These are phyloP conservation scores for Trachelipus rathkii DNA, from an alignment of 1,140 invertebrate genomes.

Conservation along the genomic window DNA sequence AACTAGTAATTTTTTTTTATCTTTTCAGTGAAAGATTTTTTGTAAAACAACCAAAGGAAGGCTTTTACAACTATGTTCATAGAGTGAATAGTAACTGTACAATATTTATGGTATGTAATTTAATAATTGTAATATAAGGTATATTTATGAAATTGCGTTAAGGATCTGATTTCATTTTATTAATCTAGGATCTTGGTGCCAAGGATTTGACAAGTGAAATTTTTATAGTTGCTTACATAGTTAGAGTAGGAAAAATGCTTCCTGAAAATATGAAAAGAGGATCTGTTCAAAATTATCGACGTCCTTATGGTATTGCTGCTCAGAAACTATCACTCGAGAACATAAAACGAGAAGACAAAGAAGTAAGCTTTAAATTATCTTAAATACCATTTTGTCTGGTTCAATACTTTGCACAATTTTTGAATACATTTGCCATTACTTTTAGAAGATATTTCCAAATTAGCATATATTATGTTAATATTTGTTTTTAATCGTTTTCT, in stretches of 20 bases:
- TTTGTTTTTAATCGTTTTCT: too few species aligned
- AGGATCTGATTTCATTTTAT: too few species aligned
- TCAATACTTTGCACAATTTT: too few species aligned
- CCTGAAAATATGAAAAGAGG: constrained; percentile 70
- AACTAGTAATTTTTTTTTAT: too few species aligned
- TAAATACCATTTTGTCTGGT: too few species aligned
- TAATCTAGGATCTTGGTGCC: constrained; percentile 70
- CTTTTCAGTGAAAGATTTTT: constrained; percentile 78
- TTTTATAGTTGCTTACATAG: constrained; percentile 80
- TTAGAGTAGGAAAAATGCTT: constrained; percentile 79
- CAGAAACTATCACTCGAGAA: constrained; percentile 54
- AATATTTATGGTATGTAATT: constrained; percentile 81
- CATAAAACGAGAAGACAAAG: constrained; percentile 48
- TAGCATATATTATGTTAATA: too few species aligned
- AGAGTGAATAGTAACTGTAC: constrained; percentile 82
- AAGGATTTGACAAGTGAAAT: constrained; percentile 75
- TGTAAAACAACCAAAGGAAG: constrained; percentile 80
- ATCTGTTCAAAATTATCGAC: constrained; percentile 59
- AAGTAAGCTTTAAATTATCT: too few species aligned
- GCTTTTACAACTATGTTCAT: constrained; percentile 82
- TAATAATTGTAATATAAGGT: too few species aligned
- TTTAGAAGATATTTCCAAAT: too few species aligned
- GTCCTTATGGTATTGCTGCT: constrained; percentile 80
- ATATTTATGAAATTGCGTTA: too few species aligned
- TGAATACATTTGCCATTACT: too few species aligned